Evolutionary conservation across 37 sponge, comb jelly and placozoan genomes (phyloP), one percentile per base, ranked within the genome.

Genomic region (Axinella damicornis): DNA sequence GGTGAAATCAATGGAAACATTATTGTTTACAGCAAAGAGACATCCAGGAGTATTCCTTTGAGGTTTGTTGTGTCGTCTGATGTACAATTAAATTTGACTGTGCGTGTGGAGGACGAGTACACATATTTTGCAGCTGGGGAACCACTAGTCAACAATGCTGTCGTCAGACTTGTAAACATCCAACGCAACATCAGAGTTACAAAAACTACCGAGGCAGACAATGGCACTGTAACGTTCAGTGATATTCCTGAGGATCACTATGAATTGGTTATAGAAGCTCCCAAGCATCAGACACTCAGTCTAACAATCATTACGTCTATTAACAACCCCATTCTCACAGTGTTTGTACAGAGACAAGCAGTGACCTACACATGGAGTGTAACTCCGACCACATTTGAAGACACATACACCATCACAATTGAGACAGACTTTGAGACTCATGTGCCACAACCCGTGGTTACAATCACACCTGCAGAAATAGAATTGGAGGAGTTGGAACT

Each of bases 341-440:
- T 83, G 36, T 83, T 83, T 64, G 1, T 83, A 13, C 33, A 59
- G 52, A 83, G 84, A 64, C 73, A 72, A 64, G 67, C 84, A 62
- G 84, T 83, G 20, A 74, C 58, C 11, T 74, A 74, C 24, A 74
- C 58, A 5, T 83, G 73, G 66, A 83, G 74, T 83, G 84, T 83
- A 5, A 74, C 63, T 31, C 84, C 74, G 2, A 36, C 33, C 17
- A 65, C 54, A 18, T 66, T 74, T 64, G 76, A 64, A 37, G 84
- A 83, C 33, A 83, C 75, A 13, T 83, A 83, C 39, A n/a, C 35
- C 18, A 16, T 83, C 21, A 65, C 76, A 2, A 0, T 83, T 30
- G 84, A 83, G 35, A 75, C 84, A 25, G 84, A 83, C 27, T 83
- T 83, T 74, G 84, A 65, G 36, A 83, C 84, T 39, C 34, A 74